Evolutionary conservation across 92 coral and sea anemone genomes (phyloP).

Genomic region (Heteractis magnifica): DNA sequence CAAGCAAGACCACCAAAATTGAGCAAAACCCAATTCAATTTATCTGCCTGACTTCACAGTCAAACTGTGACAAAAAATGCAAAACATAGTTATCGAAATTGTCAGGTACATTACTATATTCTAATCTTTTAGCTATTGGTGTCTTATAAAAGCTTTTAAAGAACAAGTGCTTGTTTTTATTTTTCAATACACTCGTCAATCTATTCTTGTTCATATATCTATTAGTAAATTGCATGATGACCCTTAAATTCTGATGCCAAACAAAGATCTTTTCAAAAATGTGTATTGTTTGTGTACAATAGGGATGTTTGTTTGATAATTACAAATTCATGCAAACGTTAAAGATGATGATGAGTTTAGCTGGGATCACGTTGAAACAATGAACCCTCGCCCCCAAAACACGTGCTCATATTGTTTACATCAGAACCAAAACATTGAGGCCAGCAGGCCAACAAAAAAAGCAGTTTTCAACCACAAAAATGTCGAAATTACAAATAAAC

Average conservation of each 20-base stretch:
- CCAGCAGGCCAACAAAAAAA: not conserved
- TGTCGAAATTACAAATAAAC: not conserved
- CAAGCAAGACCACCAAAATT: too few relatives aligned
- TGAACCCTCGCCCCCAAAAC: slow-evolving; percentile 17
- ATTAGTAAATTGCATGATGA: not conserved
- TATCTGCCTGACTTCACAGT: too few relatives aligned
- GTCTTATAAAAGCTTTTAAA: too few relatives aligned
- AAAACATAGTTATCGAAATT: too few relatives aligned
- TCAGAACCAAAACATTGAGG: slow-evolving; percentile 28
- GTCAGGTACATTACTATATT: too few relatives aligned
- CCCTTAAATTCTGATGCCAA: not conserved
- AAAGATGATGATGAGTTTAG: not conserved
- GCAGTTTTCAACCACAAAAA: not conserved
- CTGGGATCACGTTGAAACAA: slow-evolving; percentile 14
- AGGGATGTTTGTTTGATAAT: not conserved
- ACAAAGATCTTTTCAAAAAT: not conserved
- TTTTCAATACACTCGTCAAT: too few relatives aligned
- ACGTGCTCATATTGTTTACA: slow-evolving; percentile 28
- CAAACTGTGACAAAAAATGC: too few relatives aligned
- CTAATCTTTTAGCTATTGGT: too few relatives aligned
- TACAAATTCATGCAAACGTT: slow-evolving; percentile 10
- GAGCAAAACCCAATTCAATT: too few relatives aligned
- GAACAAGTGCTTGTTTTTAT: too few relatives aligned
- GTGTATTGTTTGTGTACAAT: not conserved
- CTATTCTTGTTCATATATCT: not conserved